A percentile compares a stretch with the other conserved stretches of the same genome.
phyloP scores from a whole-genome alignment of 2,797 vertebrate species.

The Euthynnus affinis region DNA sequence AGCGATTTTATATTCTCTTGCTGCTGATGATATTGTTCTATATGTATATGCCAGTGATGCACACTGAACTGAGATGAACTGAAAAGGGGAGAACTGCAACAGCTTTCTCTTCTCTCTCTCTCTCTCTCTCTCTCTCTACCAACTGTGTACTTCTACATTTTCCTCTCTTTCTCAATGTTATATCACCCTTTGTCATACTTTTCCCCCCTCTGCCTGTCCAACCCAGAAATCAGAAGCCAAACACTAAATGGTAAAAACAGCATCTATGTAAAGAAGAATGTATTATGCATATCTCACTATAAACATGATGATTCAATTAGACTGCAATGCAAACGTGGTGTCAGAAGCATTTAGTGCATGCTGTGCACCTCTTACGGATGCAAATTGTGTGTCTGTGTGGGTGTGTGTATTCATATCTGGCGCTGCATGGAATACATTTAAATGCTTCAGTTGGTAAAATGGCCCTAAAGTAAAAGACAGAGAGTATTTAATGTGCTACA shows the following conservation, averaged over 20 bases:
- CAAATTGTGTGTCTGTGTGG: constrained; percentile 51
- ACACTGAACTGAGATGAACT: constrained; percentile 28
- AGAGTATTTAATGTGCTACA: constrained; percentile 1
- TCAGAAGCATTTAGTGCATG: constrained; percentile 59
- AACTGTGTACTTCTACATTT: constrained; percentile 13
- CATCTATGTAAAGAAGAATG: constrained; percentile 46
- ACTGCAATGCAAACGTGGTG: constrained; percentile 52
- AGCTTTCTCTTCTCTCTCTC: constrained; percentile 14
- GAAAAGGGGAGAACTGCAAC: not conserved
- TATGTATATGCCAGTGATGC: constrained; percentile 10
- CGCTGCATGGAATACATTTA: constrained; percentile 38
- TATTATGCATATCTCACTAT: constrained; percentile 51
- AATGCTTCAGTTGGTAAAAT: constrained; percentile 49
- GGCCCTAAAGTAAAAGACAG: constrained; percentile 29
- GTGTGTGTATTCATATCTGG: constrained; percentile 43
- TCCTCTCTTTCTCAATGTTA: not conserved
- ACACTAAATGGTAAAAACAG: constrained; percentile 48
- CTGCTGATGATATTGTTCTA: constrained; percentile 34
- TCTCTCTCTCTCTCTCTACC: constrained; percentile 18
- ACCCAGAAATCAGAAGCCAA: constrained; percentile 18
- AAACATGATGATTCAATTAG: constrained; percentile 65
- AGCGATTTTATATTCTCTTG: constrained; percentile 36
- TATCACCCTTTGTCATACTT: constrained; percentile 22
- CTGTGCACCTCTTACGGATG: constrained; percentile 48
- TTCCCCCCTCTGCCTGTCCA: constrained; percentile 24